Evolutionary conservation across 2,888 invertebrate species (phyloP).

Genomic region (Morpho deidamia): DNA sequence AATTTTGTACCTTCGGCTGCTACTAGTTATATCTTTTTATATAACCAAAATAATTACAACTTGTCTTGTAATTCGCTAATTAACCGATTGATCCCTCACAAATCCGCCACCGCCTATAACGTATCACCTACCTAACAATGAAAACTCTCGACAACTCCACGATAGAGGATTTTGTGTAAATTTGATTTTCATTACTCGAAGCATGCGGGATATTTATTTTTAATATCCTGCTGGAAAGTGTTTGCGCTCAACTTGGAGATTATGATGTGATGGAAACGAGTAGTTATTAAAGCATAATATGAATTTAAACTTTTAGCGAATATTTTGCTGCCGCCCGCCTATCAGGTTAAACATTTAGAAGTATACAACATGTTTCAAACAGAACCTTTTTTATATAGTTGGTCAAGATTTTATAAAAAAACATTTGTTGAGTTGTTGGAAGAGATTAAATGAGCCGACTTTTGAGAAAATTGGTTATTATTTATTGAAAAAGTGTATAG

Average conservation of each 20-base stretch:
- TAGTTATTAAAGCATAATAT: constrained; percentile 25
- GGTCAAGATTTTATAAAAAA: too few relatives aligned
- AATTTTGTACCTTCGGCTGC: too few relatives aligned
- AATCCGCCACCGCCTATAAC: not conserved
- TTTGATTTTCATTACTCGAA: constrained; percentile 26
- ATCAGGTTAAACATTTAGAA: not conserved
- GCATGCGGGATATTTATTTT: constrained; percentile 26
- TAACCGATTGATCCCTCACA: too few relatives aligned
- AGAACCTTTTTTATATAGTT: too few relatives aligned
- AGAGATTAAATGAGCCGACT: too few relatives aligned
- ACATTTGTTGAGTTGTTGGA: too few relatives aligned
- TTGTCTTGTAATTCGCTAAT: too few relatives aligned
- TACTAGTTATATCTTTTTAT: too few relatives aligned
- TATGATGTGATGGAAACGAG: constrained; percentile 21
- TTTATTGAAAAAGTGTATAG: too few relatives aligned
- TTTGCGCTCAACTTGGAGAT: constrained; percentile 20
- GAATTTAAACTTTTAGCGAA: constrained; percentile 3
- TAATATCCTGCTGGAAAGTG: constrained; percentile 25
- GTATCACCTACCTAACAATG: not conserved
- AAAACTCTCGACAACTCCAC: constrained; percentile 13
- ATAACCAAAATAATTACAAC: too few relatives aligned
- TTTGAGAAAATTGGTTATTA: too few relatives aligned
- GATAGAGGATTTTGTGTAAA: constrained; percentile 22
- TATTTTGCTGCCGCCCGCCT: constrained; percentile 1
- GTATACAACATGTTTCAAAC: too few relatives aligned